Conservation (phyloP, 1,140 invertebrate species). For the Vanessa atalanta region DNA sequence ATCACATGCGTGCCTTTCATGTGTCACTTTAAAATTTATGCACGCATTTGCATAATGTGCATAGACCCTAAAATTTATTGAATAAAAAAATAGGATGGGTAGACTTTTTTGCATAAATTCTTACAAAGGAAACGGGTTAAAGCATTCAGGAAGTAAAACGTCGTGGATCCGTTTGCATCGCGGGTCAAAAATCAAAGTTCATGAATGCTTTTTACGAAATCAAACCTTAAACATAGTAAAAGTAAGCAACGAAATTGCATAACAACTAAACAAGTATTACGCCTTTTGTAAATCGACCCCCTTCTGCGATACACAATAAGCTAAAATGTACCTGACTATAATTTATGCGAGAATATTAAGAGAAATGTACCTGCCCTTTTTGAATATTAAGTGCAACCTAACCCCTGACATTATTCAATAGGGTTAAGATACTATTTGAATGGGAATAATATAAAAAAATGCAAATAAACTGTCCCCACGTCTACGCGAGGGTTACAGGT, state of each 20-base stretch:
- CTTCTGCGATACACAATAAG: slow-evolving; percentile 70
- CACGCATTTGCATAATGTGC: slow-evolving; percentile 82
- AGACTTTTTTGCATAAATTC: slow-evolving; percentile 82
- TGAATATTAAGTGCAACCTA: slow-evolving; percentile 82
- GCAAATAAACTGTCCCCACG: slow-evolving; percentile 79
- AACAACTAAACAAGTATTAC: slow-evolving; percentile 42
- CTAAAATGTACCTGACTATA: slow-evolving; percentile 81
- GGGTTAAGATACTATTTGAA: slow-evolving; percentile 80
- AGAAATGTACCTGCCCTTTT: slow-evolving; percentile 81
- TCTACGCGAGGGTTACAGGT: slow-evolving; percentile 65
- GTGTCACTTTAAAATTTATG: slow-evolving; percentile 77
- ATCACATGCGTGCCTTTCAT: slow-evolving; percentile 35
- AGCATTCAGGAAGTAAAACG: slow-evolving; percentile 76
- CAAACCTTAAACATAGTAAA: slow-evolving; percentile 30
- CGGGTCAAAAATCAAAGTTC: slow-evolving; percentile 58
- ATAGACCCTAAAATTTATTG: slow-evolving; percentile 80
- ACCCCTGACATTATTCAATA: slow-evolving; percentile 80
- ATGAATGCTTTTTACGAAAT: slow-evolving; percentile 33
- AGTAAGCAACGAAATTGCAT: slow-evolving; percentile 50
- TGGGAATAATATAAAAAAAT: slow-evolving; percentile 79
- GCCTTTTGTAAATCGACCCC: slow-evolving; percentile 53
- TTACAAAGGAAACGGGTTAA: slow-evolving; percentile 80
- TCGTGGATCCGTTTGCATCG: slow-evolving; percentile 63
- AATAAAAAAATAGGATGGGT: slow-evolving; percentile 82
- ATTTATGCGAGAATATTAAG: slow-evolving; percentile 82